Percentiles rank a stretch among this genome's conserved stretches.
phyloP scores from a whole-genome alignment of 2,888 invertebrate species.

The Cantharis flavilabris region DNA sequence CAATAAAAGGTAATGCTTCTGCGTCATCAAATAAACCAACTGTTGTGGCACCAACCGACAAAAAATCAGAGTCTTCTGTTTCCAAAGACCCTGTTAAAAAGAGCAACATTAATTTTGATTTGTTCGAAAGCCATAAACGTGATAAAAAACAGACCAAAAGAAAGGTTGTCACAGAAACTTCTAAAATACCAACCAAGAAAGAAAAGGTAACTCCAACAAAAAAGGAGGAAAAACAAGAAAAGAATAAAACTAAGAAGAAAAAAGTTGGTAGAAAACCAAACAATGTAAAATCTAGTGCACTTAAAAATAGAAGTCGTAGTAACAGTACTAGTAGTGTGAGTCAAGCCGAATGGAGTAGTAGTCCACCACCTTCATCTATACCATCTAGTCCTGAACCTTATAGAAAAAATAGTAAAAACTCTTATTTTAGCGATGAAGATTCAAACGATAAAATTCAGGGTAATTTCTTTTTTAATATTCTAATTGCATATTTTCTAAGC shows the following conservation, averaged over 20 bases:
- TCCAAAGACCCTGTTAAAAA: constrained; percentile 40
- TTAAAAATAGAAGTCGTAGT: constrained; percentile 40
- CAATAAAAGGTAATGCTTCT: constrained; percentile 34
- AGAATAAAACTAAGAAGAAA: constrained; percentile 29
- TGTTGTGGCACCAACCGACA: constrained; percentile 46
- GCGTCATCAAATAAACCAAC: constrained; percentile 44
- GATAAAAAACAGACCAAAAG: constrained; percentile 27
- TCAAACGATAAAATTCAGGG: constrained; percentile 34
- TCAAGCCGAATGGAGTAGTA: constrained; percentile 40
- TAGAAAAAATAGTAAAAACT: constrained; percentile 34
- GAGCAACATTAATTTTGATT: constrained; percentile 32
- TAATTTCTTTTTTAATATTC: constrained; percentile 7
- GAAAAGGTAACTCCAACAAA: not conserved
- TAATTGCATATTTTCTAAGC: not conserved
- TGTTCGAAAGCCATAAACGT: constrained; percentile 21
- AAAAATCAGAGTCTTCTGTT: constrained; percentile 45
- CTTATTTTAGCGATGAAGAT: constrained; percentile 38
- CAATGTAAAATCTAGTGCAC: constrained; percentile 37
- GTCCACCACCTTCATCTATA: constrained; percentile 50
- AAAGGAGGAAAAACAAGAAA: constrained; percentile 5
- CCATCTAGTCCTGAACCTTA: constrained; percentile 49
- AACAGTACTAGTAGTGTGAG: constrained; percentile 42
- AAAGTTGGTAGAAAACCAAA: constrained; percentile 34
- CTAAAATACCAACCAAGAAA: constrained; percentile 44
- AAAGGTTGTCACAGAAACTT: constrained; percentile 25